Evolutionary conservation across 2,888 invertebrate genomes (phyloP).

Genomic region (Eumacrocentrus americanus): DNA sequence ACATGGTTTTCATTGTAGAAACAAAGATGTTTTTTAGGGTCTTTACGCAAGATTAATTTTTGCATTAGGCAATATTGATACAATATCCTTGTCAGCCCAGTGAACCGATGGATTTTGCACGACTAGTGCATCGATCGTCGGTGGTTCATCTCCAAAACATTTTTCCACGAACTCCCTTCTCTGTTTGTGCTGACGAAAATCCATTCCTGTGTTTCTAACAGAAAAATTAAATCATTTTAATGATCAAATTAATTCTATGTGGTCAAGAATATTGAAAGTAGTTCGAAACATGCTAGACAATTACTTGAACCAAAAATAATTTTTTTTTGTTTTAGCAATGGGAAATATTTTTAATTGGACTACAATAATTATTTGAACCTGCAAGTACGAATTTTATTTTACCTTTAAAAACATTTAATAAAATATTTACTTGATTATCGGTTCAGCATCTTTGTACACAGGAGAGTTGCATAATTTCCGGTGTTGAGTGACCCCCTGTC

Average conservation of each 20-base stretch:
- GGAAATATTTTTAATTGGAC: no score
- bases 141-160: conserved; percentile 47
- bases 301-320: no score
- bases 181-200: conserved; percentile 48
- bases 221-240: not conserved
- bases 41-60: conserved; percentile 41
- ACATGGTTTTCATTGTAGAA: not conserved
- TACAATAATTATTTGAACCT: no score
- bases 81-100: conserved; percentile 36
- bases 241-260: conserved; percentile 4
- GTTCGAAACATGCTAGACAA: no score
- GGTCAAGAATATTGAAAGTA: no score
- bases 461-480: conserved; percentile 25
- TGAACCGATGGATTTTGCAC: conserved; percentile 37
- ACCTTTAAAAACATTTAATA: no score
- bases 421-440: conserved; percentile 40
- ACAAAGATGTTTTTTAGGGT: not conserved
- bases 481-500: conserved; percentile 33
- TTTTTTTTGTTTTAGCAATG: no score
- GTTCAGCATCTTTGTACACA: conserved; percentile 30
- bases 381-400: no score
- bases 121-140: conserved; percentile 45
- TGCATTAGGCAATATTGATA: conserved; percentile 34
- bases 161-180: conserved; percentile 43
- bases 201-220: conserved; percentile 47